phyloP scores from a whole-genome alignment of 2,888 invertebrate genomes.

The Calliopum simillimum region DNA sequence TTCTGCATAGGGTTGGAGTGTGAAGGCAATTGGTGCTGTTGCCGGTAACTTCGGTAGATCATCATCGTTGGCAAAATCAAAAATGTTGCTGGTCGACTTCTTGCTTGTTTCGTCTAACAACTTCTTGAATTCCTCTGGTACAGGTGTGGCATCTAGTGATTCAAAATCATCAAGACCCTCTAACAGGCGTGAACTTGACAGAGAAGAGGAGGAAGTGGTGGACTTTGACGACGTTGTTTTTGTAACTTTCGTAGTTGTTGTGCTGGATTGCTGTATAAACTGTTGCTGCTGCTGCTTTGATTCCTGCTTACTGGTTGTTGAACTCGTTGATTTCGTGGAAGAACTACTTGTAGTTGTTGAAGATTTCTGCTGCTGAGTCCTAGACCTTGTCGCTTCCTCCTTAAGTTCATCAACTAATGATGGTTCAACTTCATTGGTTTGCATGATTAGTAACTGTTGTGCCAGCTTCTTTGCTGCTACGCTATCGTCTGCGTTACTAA shows the following conservation, averaged over 20 bases:
- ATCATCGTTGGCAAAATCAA: not conserved
- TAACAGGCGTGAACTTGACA: constrained; percentile 42
- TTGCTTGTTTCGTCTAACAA: constrained; percentile 17
- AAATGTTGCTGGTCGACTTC: constrained; percentile 16
- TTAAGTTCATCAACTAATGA: constrained; percentile 7
- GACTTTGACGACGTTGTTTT: constrained; percentile 49
- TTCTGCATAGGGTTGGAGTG: constrained; percentile 58
- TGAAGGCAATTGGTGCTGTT: constrained; percentile 52
- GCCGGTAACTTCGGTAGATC: not conserved
- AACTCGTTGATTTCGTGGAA: constrained; percentile 19
- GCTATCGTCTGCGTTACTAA: not conserved
- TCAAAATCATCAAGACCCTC: constrained; percentile 46
- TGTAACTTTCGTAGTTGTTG: constrained; percentile 48
- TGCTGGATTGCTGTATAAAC: constrained; percentile 37
- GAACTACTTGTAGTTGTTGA: constrained; percentile 17
- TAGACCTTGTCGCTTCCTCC: constrained; percentile 38
- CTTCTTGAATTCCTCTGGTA: constrained; percentile 44
- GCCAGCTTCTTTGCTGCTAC: not conserved
- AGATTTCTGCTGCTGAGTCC: constrained; percentile 34
- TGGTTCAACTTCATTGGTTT: constrained; percentile 15
- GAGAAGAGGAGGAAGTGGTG: not conserved
- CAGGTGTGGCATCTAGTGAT: constrained; percentile 33
- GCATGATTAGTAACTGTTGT: not conserved
- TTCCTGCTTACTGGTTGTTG: constrained; percentile 8
- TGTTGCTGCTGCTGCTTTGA: not conserved